Conservation (phyloP, 2,113 vertebrate species). For the Balaenoptera acutorostrata region DNA sequence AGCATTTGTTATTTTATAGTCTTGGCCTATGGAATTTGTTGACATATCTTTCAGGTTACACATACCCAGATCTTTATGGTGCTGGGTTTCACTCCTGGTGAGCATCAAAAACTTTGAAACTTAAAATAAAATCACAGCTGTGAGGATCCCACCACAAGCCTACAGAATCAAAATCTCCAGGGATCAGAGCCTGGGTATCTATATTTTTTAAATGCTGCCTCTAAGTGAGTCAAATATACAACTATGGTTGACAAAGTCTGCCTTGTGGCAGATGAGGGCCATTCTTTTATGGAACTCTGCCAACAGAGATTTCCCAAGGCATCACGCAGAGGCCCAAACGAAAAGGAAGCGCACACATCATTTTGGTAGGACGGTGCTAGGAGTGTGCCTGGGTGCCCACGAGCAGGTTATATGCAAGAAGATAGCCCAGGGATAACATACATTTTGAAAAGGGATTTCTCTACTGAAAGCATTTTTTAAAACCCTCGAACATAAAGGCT, state of each 20-base stretch:
- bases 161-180: not conserved
- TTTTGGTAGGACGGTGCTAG: not conserved
- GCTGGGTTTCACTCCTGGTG: not conserved
- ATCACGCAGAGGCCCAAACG: not conserved
- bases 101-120: not conserved
- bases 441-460: not conserved
- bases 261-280: not conserved
- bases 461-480: not conserved
- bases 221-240: not conserved
- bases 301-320: not conserved
- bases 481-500: not conserved
- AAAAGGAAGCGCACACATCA: not conserved
- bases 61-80: not conserved
- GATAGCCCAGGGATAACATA: not conserved
- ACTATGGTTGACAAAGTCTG: not conserved
- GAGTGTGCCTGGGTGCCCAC: accelerated
- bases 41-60: not conserved
- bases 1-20: not conserved
- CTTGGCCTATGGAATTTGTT: not conserved
- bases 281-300: not conserved
- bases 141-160: not conserved
- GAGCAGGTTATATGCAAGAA: accelerated
- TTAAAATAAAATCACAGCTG: not conserved
- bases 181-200: not conserved
- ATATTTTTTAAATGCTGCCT: not conserved